A percentile compares a stretch with the other conserved stretches of the same genome.
Evolutionary conservation across 2,797 vertebrate genomes (phyloP).

Genomic region (Sebastes kiyomatsui): DNA sequence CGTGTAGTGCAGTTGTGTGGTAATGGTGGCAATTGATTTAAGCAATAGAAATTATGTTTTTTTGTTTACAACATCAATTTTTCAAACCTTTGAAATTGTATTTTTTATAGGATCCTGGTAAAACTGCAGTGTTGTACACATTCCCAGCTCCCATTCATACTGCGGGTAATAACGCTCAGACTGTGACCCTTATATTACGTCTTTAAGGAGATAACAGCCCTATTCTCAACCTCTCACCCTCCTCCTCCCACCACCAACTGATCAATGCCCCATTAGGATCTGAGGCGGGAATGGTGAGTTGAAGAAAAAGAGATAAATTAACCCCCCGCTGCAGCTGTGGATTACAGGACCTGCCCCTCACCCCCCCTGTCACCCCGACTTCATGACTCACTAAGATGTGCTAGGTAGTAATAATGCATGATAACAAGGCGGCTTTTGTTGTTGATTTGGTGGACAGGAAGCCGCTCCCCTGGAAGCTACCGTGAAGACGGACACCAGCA

Average conservation of each 20-base stretch:
- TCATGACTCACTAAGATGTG: slow-evolving; percentile 64
- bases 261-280: slow-evolving; percentile 62
- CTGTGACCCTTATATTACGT: not conserved
- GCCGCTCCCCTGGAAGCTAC: slow-evolving; percentile 66
- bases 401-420: slow-evolving; percentile 66
- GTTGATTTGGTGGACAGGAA: slow-evolving; percentile 69
- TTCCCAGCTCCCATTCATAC: not conserved
- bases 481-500: slow-evolving; percentile 53
- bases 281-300: slow-evolving; percentile 21
- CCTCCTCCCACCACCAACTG: slow-evolving; percentile 7
- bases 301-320: slow-evolving; percentile 47
- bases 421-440: slow-evolving; percentile 80
- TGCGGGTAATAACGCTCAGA: not conserved
- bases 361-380: slow-evolving; percentile 4
- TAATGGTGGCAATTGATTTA: slow-evolving; percentile 3
- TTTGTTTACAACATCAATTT: slow-evolving; percentile 16
- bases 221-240: not conserved
- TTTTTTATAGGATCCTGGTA: not conserved
- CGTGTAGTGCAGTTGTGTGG: slow-evolving; percentile 8
- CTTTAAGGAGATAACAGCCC: slow-evolving; percentile 3
- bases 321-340: slow-evolving; percentile 66
- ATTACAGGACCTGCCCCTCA: slow-evolving; percentile 47
- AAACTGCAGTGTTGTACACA: not conserved
- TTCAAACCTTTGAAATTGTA: not conserved
- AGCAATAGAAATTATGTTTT: slow-evolving; percentile 4